Conservation (phyloP, 1,140 invertebrate genomes). For the Cotesia glomerata region DNA sequence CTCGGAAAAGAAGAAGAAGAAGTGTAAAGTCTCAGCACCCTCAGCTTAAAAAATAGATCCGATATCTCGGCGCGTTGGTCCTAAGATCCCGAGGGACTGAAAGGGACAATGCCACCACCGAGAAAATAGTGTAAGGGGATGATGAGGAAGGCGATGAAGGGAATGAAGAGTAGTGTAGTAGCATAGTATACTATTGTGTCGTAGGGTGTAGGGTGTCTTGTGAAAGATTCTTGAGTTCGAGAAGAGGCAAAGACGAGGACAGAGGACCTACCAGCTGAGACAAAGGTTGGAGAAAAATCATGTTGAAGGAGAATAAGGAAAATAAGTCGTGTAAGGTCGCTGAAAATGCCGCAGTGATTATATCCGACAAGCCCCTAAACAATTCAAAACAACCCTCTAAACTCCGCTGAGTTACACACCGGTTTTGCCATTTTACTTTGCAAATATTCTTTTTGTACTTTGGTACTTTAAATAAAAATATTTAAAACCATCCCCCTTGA, state of each 20-base stretch:
- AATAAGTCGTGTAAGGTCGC: conserved; percentile 18
- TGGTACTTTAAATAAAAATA: conserved; percentile 53
- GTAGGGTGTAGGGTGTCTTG: conserved; percentile 4
- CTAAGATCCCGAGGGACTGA: conserved; percentile 56
- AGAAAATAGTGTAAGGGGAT: conserved; percentile 24
- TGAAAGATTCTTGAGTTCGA: conserved; percentile 25
- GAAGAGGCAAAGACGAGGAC: conserved; percentile 16
- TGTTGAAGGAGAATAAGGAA: conserved; percentile 35
- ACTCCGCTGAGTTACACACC: conserved; percentile 18
- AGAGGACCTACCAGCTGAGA: conserved; percentile 10
- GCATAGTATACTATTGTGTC: no score
- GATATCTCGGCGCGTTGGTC: conserved; percentile 61
- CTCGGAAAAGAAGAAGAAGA: conserved; percentile 58
- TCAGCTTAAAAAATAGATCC: conserved; percentile 61
- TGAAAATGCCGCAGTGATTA: conserved; percentile 52
- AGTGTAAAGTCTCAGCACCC: conserved; percentile 63
- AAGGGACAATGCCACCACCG: conserved; percentile 57
- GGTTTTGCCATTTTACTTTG: conserved; percentile 16
- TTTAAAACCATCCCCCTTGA: conserved; percentile 47
- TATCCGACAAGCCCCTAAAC: conserved; percentile 53
- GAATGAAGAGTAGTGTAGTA: neutral
- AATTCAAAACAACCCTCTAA: conserved; percentile 39
- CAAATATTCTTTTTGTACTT: neutral
- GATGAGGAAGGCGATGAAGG: conserved; percentile 19
- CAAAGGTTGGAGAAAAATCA: conserved; percentile 31